Conservation (phyloP, 2,797 vertebrate species). For the Cossypha niveicapilla region DNA sequence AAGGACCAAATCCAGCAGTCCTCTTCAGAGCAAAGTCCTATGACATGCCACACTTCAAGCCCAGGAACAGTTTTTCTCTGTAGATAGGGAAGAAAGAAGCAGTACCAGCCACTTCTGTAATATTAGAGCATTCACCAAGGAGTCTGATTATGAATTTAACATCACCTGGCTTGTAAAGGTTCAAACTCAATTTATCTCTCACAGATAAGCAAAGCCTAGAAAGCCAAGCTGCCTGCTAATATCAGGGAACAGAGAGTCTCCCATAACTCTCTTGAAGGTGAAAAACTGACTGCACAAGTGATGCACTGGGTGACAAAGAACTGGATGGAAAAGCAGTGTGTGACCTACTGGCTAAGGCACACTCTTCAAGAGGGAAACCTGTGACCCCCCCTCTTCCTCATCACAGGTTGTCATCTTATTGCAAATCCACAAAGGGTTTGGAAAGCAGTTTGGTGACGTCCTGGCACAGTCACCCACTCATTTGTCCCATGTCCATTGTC, state of each 20-base stretch:
- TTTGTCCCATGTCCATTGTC: rapidly evolving
- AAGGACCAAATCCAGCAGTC: background rate
- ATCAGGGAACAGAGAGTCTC: background rate
- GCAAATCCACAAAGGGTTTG: background rate
- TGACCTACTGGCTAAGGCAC: background rate
- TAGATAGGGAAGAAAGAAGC: background rate
- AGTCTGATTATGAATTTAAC: background rate
- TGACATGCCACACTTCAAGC: background rate
- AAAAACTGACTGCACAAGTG: background rate
- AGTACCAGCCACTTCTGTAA: background rate
- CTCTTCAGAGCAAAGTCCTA: background rate
- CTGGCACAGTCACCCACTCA: background rate
- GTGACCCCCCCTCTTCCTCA: background rate
- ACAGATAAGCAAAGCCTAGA: background rate
- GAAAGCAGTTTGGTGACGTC: background rate
- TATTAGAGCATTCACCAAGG: background rate
- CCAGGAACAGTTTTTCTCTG: background rate
- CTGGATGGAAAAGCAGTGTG: background rate
- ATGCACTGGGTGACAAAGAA: background rate
- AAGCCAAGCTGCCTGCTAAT: background rate
- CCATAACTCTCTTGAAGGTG: background rate
- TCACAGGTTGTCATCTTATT: background rate
- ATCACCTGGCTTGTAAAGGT: background rate
- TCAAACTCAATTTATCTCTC: background rate
- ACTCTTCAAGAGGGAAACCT: background rate